Percentiles rank a stretch among this genome's conserved stretches.
These are phyloP conservation scores for Selene dorsalis DNA, from an alignment of 2,797 vertebrate species.

Conservation along the genomic window DNA sequence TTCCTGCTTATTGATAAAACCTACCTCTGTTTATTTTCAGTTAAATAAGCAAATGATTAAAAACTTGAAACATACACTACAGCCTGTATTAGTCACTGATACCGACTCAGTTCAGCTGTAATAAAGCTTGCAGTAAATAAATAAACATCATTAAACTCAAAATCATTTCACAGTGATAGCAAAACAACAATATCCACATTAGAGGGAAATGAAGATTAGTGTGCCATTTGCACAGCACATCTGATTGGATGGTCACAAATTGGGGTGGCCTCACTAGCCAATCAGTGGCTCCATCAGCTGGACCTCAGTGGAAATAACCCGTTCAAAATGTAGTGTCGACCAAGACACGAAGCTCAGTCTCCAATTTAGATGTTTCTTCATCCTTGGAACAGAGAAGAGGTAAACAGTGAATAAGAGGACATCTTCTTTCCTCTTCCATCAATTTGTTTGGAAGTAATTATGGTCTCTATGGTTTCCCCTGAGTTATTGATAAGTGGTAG, in stretches of 20 bases:
- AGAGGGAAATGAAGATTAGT: neutral
- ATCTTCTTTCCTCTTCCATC: too few relatives aligned
- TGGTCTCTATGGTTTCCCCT: too few relatives aligned
- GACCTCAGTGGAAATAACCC: neutral
- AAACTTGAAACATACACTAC: conserved; percentile 5
- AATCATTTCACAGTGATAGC: conserved; percentile 54
- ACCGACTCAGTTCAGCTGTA: neutral
- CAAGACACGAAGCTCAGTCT: conserved; percentile 71
- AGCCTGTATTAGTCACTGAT: neutral
- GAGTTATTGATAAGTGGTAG: too few relatives aligned
- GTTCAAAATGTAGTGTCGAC: conserved; percentile 45
- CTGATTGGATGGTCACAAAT: conserved; percentile 9
- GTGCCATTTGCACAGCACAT: neutral
- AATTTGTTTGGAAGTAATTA: too few relatives aligned
- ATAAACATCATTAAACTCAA: conserved; percentile 36
- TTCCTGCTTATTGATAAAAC: conserved; percentile 4
- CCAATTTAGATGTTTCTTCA: conserved; percentile 57
- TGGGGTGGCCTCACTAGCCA: conserved; percentile 9
- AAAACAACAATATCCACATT: conserved; percentile 16
- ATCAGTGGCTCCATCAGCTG: neutral
- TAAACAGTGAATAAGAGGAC: neutral
- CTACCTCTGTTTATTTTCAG: neutral
- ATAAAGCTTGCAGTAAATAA: conserved; percentile 39
- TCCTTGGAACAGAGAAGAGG: conserved; percentile 61
- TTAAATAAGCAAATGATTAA: conserved; percentile 23